phyloP scores from a whole-genome alignment of 2,888 invertebrate genomes.

The Idaea aversata region DNA sequence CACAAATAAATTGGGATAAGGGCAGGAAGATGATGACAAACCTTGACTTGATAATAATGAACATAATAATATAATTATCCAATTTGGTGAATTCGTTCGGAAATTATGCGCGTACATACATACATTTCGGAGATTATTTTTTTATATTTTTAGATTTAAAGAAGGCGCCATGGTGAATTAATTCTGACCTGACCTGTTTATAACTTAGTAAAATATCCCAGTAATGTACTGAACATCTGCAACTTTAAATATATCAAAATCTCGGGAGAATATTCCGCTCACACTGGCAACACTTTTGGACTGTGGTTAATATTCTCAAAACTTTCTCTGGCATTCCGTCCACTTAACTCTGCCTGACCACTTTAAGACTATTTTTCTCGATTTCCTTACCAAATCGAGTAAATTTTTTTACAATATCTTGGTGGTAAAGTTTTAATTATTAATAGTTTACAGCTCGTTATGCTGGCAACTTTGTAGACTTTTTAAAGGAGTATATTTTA shows the following conservation, averaged over 20 bases:
- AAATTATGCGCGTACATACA: no score
- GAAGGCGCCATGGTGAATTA: no score
- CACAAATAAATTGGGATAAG: no score
- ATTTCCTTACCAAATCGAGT: background rate
- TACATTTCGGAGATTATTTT: no score
- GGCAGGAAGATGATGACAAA: no score
- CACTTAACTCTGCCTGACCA: background rate
- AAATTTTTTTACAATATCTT: background rate
- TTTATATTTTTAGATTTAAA: no score
- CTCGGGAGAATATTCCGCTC: background rate
- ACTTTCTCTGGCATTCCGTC: background rate
- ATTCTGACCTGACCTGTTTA: no score
- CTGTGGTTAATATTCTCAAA: background rate
- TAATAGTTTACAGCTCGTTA: background rate
- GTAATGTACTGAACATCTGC: background rate
- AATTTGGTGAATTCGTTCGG: no score
- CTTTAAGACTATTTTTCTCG: background rate
- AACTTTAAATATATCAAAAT: background rate
- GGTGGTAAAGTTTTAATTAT: background rate
- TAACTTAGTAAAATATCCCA: background rate
- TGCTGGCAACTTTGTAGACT: background rate
- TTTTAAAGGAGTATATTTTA: background rate
- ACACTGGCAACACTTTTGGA: background rate
- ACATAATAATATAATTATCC: no score
- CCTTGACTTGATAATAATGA: no score